Percentiles rank a stretch among this genome's conserved stretches.
These are phyloP conservation scores for Nothoprocta perdicaria DNA, from an alignment of 2,113 vertebrate genomes.

Conservation along the genomic window DNA sequence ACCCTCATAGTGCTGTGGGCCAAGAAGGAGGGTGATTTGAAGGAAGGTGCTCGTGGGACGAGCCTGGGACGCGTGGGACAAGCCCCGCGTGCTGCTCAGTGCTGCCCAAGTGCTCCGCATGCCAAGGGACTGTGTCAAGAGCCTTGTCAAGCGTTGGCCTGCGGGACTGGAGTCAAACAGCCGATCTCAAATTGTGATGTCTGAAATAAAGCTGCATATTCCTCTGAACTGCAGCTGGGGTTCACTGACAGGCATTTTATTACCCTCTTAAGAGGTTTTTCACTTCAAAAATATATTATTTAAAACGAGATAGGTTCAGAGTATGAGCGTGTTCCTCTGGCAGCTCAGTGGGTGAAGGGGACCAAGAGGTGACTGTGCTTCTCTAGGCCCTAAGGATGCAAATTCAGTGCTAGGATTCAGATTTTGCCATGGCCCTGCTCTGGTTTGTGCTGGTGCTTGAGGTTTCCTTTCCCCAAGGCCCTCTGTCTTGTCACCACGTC, in stretches of 20 bases:
- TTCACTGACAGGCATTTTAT: background rate
- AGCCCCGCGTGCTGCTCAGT: background rate
- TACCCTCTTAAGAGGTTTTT: background rate
- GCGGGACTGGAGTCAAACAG: background rate
- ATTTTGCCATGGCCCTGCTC: fast-evolving
- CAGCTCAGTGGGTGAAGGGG: background rate
- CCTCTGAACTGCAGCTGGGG: background rate
- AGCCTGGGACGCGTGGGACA: background rate
- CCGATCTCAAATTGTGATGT: fast-evolving
- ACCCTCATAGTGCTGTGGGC: background rate
- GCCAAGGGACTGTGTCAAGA: background rate
- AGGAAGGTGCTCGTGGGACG: background rate
- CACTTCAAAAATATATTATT: background rate
- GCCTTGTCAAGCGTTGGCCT: background rate
- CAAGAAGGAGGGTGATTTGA: background rate
- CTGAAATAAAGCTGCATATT: background rate
- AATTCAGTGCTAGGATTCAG: background rate
- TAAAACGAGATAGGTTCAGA: background rate
- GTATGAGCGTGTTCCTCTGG: background rate
- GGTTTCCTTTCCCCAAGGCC: background rate
- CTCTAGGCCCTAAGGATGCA: background rate
- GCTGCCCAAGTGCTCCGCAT: background rate
- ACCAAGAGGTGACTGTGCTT: background rate
- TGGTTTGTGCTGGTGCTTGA: background rate
- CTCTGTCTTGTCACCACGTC: background rate